These are phyloP conservation scores for Platyura marginata DNA, from an alignment of 1,140 invertebrate genomes.

Conservation along the genomic window DNA sequence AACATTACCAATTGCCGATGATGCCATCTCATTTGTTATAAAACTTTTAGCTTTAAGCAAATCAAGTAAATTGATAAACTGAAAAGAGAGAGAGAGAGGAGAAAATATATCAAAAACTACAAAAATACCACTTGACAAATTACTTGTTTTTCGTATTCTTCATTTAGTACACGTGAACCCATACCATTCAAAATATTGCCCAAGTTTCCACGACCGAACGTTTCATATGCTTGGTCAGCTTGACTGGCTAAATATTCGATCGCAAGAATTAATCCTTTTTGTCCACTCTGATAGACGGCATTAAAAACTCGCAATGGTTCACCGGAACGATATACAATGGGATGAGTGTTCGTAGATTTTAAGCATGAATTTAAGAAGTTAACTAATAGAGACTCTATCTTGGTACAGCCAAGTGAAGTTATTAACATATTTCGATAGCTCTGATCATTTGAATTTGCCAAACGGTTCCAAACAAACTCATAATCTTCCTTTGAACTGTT, in stretches of 20 bases:
- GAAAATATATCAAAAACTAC: too few species aligned
- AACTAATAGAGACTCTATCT: background rate
- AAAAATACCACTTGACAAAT: too few species aligned
- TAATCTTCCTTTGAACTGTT: slow-evolving; percentile 63
- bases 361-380: background rate
- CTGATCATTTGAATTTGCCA: slow-evolving; percentile 47
- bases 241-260: background rate
- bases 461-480: slow-evolving; percentile 70
- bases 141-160: background rate
- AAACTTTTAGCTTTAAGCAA: too few species aligned
- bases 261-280: background rate
- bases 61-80: too few species aligned
- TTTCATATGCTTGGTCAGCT: background rate
- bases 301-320: background rate
- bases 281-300: background rate
- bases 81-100: too few species aligned
- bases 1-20: too few species aligned
- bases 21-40: too few species aligned
- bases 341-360: background rate
- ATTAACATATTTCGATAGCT: slow-evolving; percentile 58
- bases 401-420: slow-evolving; percentile 49
- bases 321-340: background rate
- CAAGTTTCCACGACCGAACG: background rate
- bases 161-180: background rate
- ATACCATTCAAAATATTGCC: background rate